Percentiles rank a stretch among this genome's conserved stretches.
Conservation (phyloP, 1,140 invertebrate species). For the Drosophila takahashii region DNA sequence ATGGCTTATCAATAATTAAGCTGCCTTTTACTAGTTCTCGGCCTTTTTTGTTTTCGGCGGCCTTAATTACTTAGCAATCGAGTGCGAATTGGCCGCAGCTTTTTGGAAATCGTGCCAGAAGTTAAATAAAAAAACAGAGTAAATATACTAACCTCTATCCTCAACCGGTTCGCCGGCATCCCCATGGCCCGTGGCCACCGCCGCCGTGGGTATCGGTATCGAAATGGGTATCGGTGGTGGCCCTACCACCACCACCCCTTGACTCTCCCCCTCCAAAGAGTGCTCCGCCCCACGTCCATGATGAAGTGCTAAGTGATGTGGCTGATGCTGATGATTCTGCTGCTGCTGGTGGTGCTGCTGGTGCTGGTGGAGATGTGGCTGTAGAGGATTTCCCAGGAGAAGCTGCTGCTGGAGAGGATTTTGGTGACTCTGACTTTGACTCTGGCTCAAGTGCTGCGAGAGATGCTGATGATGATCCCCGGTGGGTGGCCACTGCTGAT, state of each 20-base stretch:
- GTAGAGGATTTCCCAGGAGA: constrained; percentile 10
- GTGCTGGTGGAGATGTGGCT: constrained; percentile 36
- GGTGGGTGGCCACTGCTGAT: constrained; percentile 64
- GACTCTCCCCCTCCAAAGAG: constrained; percentile 4
- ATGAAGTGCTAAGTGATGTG: constrained; percentile 55
- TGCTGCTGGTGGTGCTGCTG: constrained; percentile 53
- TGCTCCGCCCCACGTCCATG: constrained; percentile 50
- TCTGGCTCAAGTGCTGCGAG: constrained; percentile 68
- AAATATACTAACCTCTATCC: constrained; percentile 78
- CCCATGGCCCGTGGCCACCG: constrained; percentile 64
- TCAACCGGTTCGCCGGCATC: constrained; percentile 76
- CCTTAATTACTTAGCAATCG: constrained; percentile 48
- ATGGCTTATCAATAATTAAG: constrained; percentile 40
- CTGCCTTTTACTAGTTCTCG: constrained; percentile 26
- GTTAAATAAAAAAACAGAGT: constrained; percentile 32
- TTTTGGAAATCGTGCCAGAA: constrained; percentile 63
- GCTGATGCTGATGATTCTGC: constrained; percentile 42
- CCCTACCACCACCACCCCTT: constrained; percentile 27
- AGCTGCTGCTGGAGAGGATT: constrained; percentile 54
- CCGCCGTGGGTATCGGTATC: constrained; percentile 43
- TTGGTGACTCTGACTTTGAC: constrained; percentile 60
- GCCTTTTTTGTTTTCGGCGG: constrained; percentile 30
- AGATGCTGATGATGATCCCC: constrained; percentile 75
- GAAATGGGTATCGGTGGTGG: constrained; percentile 32
- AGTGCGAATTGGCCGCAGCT: constrained; percentile 43